Evolutionary conservation across 2,797 vertebrate genomes (phyloP), one percentile per base, ranked within the genome.

Genomic region (Dromococcyx pavoninus): DNA sequence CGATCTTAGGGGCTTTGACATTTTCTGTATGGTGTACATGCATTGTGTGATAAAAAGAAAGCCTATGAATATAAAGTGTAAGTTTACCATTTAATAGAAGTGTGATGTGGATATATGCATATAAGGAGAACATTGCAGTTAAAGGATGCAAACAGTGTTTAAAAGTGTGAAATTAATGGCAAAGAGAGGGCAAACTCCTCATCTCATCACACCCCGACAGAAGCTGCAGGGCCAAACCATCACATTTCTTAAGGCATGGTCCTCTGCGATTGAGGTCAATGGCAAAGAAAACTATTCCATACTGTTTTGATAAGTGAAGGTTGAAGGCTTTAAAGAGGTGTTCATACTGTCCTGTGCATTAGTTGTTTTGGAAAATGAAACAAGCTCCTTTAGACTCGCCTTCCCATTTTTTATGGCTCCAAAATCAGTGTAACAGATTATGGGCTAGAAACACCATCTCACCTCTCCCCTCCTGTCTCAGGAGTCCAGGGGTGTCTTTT

Each of bases 341-440:
- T 86, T 91, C 83, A 81, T 75, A 62, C 56, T 4, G 51, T 43
- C 69, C 91, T 87, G 21, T 61, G 72, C 41, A 11, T 72, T 83
- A 74, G 53, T n/a, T 94, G 79, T 88, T 96, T 75, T 82, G 75
- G 41, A 65, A 91, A 95, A 95, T 58, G 67, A 65, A 89, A 87
- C 84, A 83, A 89, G 75, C 35, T 79, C 86, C 56, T 86, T 91
- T 71, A 90, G 70, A 41, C 46, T 28, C 84, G 53, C 86, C 44
- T 65, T 93, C 18, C 17, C 50, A n/a, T 86, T 48, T 83, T 50
- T 54, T 54, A n/a, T 8, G 56, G 21, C 67, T 93, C 37, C 23
- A 61, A 61, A 89, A 73, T 73, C 56, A 81, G 51, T 9, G 10
- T 58, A 87, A 80, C 54, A 46, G 54, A 77, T 75, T 80, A 46